Percentiles rank a stretch among this genome's conserved stretches.
Evolutionary conservation across 2,113 vertebrate genomes (phyloP).

Genomic region (Hippocampus comes): DNA sequence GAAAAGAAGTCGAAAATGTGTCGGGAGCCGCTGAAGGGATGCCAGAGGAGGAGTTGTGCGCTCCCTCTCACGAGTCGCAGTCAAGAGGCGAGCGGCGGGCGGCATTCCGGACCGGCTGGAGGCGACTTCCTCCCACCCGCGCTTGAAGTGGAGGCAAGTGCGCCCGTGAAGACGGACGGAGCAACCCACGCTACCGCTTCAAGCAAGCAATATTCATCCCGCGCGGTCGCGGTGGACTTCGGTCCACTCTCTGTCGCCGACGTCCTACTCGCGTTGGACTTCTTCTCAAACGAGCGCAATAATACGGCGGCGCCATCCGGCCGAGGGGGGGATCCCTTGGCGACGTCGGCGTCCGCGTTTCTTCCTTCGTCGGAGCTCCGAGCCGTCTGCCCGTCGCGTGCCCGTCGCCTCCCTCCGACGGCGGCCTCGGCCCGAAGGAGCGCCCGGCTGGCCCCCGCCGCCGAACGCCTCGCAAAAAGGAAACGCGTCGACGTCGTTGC

Average conservation of each 20-base stretch:
- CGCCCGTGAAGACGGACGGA: slow-evolving; percentile 44
- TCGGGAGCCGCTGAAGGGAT: too few species aligned
- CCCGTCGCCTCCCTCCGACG: slow-evolving; percentile 32
- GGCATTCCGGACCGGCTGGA: too few species aligned
- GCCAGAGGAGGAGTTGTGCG: too few species aligned
- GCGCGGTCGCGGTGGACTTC: slow-evolving; percentile 21
- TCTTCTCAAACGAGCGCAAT: slow-evolving; percentile 58
- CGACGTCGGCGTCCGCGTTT: slow-evolving; percentile 38
- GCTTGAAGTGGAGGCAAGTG: background rate
- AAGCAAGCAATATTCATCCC: slow-evolving; percentile 66
- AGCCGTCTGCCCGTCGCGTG: slow-evolving; percentile 38
- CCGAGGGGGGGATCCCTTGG: background rate
- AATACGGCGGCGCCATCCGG: slow-evolving; percentile 24
- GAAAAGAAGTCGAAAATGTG: too few species aligned
- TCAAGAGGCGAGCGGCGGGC: too few species aligned
- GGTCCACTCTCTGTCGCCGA: slow-evolving; percentile 38
- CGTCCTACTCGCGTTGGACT: slow-evolving; percentile 35
- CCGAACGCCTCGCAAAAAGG: slow-evolving; percentile 47
- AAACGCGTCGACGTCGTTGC: slow-evolving; percentile 42
- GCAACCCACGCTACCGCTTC: slow-evolving; percentile 63
- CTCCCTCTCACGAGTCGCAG: too few species aligned
- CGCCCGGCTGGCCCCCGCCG: slow-evolving; percentile 16
- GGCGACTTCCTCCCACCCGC: background rate
- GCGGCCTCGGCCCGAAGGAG: slow-evolving; percentile 32
- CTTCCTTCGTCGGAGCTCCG: slow-evolving; percentile 39